phyloP scores from a whole-genome alignment of 1,140 invertebrate species.

The Pseudomyrmex concolor region DNA sequence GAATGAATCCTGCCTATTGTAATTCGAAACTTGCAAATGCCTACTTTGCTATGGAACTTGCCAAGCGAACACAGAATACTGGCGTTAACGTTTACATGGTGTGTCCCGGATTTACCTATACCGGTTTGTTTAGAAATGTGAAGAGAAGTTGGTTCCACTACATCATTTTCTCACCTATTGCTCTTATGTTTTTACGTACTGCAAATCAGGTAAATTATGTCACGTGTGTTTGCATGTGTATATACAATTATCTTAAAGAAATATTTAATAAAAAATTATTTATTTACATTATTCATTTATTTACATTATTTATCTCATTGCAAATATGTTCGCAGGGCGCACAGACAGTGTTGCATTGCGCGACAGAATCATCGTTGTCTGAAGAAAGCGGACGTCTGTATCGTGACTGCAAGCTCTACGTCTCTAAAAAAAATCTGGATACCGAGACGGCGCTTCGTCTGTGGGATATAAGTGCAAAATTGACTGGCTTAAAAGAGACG shows the following conservation, averaged over 20 bases:
- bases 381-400: constrained; percentile 89
- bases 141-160: constrained; percentile 90
- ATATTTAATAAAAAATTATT: too few relatives aligned
- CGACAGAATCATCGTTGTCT: constrained; percentile 88
- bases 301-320: constrained; percentile 58
- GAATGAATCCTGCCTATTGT: constrained; percentile 89
- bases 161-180: constrained; percentile 89
- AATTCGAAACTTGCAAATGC: constrained; percentile 93
- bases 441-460: constrained; percentile 87
- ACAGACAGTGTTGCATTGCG: constrained; percentile 91
- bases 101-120: constrained; percentile 94
- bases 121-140: constrained; percentile 90
- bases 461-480: constrained; percentile 89
- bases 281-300: background rate
- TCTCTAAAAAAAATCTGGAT: constrained; percentile 87
- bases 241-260: background rate
- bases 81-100: constrained; percentile 90
- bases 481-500: constrained; percentile 76
- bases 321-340: constrained; percentile 87
- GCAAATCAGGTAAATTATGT: constrained; percentile 89
- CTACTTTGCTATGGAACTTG: constrained; percentile 89
- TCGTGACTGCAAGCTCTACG: constrained; percentile 89
- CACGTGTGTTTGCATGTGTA: background rate
- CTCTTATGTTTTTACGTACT: constrained; percentile 89
- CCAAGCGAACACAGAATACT: constrained; percentile 85